Conservation (phyloP, 2,888 invertebrate genomes). For the Catotricha subobsoleta region DNA sequence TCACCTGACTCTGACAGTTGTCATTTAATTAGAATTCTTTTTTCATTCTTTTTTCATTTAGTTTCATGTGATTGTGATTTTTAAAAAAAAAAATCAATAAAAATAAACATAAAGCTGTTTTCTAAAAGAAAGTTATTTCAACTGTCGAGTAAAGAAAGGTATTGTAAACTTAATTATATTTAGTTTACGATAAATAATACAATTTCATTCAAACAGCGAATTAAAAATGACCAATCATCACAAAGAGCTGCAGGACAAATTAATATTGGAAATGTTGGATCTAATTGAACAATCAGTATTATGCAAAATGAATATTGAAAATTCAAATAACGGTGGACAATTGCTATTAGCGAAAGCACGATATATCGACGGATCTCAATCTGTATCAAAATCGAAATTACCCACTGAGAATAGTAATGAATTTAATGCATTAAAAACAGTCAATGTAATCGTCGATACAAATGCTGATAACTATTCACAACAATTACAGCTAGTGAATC, state of each 20-base stretch:
- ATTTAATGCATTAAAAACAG: slow-evolving; percentile 29
- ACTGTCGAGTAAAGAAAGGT: no score
- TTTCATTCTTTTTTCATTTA: no score
- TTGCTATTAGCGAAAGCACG: slow-evolving; percentile 58
- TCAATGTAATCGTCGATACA: slow-evolving; percentile 20
- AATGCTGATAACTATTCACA: slow-evolving; percentile 25
- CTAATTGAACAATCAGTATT: slow-evolving; percentile 56
- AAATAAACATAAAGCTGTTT: no score
- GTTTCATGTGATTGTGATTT: no score
- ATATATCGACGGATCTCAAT: slow-evolving; percentile 60
- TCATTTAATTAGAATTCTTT: no score
- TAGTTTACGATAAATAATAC: no score
- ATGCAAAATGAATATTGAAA: slow-evolving; percentile 49
- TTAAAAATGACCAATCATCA: not conserved
- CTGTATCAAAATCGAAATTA: slow-evolving; percentile 49
- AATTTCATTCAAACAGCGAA: no score
- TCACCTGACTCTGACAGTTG: no score
- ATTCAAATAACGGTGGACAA: slow-evolving; percentile 47
- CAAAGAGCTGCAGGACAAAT: slow-evolving; percentile 41
- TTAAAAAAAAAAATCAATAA: no score
- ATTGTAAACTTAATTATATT: no score
- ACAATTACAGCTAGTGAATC: slow-evolving; percentile 23
- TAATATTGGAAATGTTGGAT: slow-evolving; percentile 48
- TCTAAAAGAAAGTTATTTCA: no score
- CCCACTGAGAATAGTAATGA: slow-evolving; percentile 38